Percentiles rank a stretch among this genome's conserved stretches.
Conservation (phyloP, 2,113 vertebrate genomes). For the Ellobius talpinus region DNA sequence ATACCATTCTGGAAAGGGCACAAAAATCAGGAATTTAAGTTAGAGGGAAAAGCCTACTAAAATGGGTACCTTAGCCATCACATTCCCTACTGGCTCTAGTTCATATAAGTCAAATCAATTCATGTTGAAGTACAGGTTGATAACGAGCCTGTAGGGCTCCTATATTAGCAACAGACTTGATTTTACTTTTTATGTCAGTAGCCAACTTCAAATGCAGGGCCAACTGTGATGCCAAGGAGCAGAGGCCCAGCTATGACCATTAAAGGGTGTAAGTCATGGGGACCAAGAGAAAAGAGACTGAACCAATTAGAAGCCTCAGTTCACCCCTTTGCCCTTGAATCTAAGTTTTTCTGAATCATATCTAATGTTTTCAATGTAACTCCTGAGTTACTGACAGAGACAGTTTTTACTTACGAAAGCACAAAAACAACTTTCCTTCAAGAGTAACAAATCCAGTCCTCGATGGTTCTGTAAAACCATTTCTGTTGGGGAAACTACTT, state of each 20-base stretch:
- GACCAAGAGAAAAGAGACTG: not conserved
- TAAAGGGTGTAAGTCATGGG: not conserved
- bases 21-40: no score
- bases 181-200: not conserved
- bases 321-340: not conserved
- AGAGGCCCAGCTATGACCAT: no score
- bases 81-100: no score
- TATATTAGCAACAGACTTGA: not conserved
- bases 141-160: not conserved
- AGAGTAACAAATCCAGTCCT: not conserved
- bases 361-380: not conserved
- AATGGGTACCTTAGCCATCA: no score
- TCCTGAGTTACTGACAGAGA: not conserved
- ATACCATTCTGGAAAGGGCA: no score
- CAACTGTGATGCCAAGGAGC: not conserved
- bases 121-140: not conserved
- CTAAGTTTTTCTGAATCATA: not conserved
- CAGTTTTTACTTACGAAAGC: not conserved
- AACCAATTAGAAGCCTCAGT: not conserved
- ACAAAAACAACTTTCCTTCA: not conserved
- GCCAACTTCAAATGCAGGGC: not conserved
- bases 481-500: not conserved
- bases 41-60: no score
- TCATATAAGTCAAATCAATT: not conserved
- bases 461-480: not conserved